Evolutionary conservation across 2,888 invertebrate genomes (phyloP).

Genomic region (Drosophila pegasa): DNA sequence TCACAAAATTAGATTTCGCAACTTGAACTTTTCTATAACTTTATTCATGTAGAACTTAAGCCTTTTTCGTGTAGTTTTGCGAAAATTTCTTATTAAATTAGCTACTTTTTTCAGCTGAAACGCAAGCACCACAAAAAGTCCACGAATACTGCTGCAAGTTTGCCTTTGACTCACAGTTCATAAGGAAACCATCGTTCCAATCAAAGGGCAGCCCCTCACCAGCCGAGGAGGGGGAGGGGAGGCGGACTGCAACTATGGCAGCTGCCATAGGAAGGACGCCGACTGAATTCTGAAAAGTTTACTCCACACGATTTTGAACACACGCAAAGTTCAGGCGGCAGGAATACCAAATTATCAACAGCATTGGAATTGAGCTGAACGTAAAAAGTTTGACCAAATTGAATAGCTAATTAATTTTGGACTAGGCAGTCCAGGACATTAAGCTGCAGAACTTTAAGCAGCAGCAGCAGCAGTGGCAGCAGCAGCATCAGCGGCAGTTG

Average conservation of each 20-base stretch:
- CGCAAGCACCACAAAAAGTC: constrained; percentile 51
- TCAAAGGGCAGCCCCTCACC: constrained; percentile 11
- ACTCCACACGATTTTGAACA: constrained; percentile 54
- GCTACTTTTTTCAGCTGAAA: constrained; percentile 66
- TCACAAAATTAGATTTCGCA: constrained; percentile 69
- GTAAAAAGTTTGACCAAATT: constrained; percentile 63
- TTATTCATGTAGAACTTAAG: constrained; percentile 75
- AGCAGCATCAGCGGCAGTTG: neutral
- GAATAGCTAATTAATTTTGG: constrained; percentile 75
- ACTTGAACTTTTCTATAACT: constrained; percentile 76
- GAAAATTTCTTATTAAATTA: constrained; percentile 75
- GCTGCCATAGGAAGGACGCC: constrained; percentile 17
- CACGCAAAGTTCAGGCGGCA: constrained; percentile 48
- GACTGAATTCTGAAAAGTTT: constrained; percentile 59
- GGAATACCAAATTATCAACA: constrained; percentile 41
- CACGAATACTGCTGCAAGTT: constrained; percentile 32
- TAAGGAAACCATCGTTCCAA: constrained; percentile 31
- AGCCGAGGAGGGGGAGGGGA: constrained; percentile 9
- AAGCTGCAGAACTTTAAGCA: constrained; percentile 55
- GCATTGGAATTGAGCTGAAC: constrained; percentile 30
- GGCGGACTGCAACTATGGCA: constrained; percentile 1
- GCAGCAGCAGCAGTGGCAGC: neutral
- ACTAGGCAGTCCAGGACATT: constrained; percentile 16
- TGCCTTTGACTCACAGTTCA: constrained; percentile 45
- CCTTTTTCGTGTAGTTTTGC: constrained; percentile 71